Evolutionary conservation across 2,113 vertebrate species (phyloP).

Genomic region (Hypomesus transpacificus): DNA sequence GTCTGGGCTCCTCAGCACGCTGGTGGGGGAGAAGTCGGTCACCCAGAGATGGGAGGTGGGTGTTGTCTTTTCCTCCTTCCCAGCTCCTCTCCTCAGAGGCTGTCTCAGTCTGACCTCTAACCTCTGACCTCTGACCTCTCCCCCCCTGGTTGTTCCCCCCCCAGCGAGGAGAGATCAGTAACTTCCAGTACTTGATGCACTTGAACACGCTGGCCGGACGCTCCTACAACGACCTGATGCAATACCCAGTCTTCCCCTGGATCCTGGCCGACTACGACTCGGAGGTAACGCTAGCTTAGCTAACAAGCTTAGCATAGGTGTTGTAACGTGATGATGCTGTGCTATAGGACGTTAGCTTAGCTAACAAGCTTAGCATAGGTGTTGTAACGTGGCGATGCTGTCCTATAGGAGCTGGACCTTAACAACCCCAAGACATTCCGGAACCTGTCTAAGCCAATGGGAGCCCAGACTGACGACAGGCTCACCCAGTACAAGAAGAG

Average conservation of each 20-base stretch:
- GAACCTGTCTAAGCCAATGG: conserved; percentile 95
- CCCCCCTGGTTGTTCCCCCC: conserved; percentile 3
- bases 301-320: neutral
- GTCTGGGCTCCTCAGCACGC: conserved; percentile 93
- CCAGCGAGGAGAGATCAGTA: conserved; percentile 98
- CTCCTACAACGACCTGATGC: conserved; percentile 98
- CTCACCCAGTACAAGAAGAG: conserved; percentile 96
- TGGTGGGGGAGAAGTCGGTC: conserved; percentile 97
- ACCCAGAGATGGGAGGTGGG: conserved; percentile 98
- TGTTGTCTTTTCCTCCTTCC: neutral
- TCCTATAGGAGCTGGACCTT: conserved; percentile 89
- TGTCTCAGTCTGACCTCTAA: neutral
- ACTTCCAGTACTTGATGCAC: conserved; percentile 99
- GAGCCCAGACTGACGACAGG: conserved; percentile 93
- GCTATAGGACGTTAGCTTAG: conserved; percentile 49
- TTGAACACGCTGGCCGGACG: conserved; percentile 95
- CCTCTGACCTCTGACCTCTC: neutral
- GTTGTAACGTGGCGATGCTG: neutral
- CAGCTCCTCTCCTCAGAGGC: neutral
- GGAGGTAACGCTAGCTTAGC: conserved; percentile 72
- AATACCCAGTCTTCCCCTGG: conserved; percentile 99
- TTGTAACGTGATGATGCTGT: conserved; percentile 3
- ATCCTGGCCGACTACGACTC: conserved; percentile 95
- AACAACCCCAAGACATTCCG: conserved; percentile 94
- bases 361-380: neutral